These are phyloP conservation scores for Pollenia griseotomentosa DNA, from an alignment of 2,888 invertebrate genomes.

Conservation along the genomic window DNA sequence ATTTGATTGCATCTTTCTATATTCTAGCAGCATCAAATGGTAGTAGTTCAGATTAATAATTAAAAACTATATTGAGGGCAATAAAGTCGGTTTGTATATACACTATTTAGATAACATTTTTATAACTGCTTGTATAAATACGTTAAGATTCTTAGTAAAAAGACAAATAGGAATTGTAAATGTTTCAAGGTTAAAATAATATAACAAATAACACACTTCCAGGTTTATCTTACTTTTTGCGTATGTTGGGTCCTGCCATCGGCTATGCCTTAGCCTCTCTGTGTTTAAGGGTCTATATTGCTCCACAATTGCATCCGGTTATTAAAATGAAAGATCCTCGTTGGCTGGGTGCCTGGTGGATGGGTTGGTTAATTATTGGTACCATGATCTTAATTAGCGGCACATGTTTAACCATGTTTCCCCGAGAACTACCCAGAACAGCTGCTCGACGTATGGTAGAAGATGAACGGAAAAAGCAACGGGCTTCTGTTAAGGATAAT, in stretches of 20 bases:
- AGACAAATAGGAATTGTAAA: background rate
- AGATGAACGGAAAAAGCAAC: slow-evolving; percentile 79
- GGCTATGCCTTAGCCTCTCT: slow-evolving; percentile 88
- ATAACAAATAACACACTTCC: slow-evolving; percentile 56
- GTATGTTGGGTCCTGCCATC: slow-evolving; percentile 89
- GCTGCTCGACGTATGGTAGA: slow-evolving; percentile 85
- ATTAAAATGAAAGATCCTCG: slow-evolving; percentile 89
- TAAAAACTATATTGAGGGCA: slow-evolving; percentile 38
- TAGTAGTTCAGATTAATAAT: background rate
- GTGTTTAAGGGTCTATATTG: slow-evolving; percentile 88
- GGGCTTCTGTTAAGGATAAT: slow-evolving; percentile 72
- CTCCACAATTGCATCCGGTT: slow-evolving; percentile 87
- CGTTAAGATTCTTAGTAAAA: background rate
- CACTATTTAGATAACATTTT: slow-evolving; percentile 12
- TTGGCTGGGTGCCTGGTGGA: slow-evolving; percentile 94
- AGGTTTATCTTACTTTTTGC: slow-evolving; percentile 88
- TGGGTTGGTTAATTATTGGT: slow-evolving; percentile 89
- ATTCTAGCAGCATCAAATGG: slow-evolving; percentile 19
- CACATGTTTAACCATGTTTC: slow-evolving; percentile 87
- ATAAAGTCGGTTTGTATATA: slow-evolving; percentile 29
- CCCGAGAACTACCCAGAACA: slow-evolving; percentile 88
- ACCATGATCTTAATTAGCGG: slow-evolving; percentile 86
- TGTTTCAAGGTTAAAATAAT: slow-evolving; percentile 42
- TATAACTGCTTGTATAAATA: background rate
- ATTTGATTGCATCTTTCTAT: slow-evolving; percentile 4